These are phyloP conservation scores for Aradophagus sp. DNA, from an alignment of 1,140 invertebrate species.

Conservation along the genomic window DNA sequence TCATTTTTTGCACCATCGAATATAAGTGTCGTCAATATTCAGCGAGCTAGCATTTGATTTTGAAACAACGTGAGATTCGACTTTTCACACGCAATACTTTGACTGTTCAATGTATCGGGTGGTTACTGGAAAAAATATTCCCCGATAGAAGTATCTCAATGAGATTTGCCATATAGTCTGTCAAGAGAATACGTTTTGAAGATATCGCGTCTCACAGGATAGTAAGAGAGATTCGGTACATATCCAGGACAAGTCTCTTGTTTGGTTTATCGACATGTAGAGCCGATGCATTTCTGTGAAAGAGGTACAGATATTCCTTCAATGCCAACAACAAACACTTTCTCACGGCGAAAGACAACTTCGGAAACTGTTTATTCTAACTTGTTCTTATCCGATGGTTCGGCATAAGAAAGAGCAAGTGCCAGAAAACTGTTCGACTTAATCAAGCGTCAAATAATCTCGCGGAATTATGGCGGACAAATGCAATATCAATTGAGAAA, in stretches of 20 bases:
- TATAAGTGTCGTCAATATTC: too few relatives aligned
- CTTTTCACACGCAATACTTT: too few relatives aligned
- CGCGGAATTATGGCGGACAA: too few relatives aligned
- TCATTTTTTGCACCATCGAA: too few relatives aligned
- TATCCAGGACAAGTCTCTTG: conserved; percentile 46
- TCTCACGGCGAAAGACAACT: conserved; percentile 31
- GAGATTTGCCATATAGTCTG: conserved; percentile 52
- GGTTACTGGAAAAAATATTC: conserved; percentile 35
- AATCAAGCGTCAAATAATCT: too few relatives aligned
- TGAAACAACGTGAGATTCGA: too few relatives aligned
- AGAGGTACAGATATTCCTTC: conserved; percentile 50
- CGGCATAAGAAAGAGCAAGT: conserved; percentile 8
- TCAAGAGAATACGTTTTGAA: conserved; percentile 38
- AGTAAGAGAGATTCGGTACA: conserved; percentile 48
- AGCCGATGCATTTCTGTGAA: conserved; percentile 49
- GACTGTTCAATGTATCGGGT: conserved; percentile 22
- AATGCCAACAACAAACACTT: conserved; percentile 44
- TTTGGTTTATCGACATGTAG: conserved; percentile 55
- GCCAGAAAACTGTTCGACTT: conserved; percentile 6
- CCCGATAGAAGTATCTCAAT: conserved; percentile 48
- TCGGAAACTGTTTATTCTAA: conserved; percentile 33
- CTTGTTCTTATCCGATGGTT: conserved; percentile 15
- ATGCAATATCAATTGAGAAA: too few relatives aligned
- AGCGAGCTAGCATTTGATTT: too few relatives aligned
- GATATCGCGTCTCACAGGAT: conserved; percentile 43